Conservation (phyloP, 2,888 invertebrate genomes). For the Exephanes ischioxanthus region DNA sequence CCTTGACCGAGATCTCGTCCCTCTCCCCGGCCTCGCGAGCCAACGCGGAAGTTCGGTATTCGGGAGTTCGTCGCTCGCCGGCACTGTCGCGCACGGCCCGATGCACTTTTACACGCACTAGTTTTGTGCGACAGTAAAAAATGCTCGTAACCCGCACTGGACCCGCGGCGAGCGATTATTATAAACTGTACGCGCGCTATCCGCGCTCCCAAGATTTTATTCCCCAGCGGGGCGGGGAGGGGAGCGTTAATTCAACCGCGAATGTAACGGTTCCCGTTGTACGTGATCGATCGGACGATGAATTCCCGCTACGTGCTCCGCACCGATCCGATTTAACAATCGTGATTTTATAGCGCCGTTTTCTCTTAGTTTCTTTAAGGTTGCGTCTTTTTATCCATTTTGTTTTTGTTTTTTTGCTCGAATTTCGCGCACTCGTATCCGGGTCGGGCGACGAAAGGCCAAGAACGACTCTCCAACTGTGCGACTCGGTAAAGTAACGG, state of each 20-base stretch:
- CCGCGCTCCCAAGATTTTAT: constrained; percentile 38
- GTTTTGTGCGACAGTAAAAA: neutral
- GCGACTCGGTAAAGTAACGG: neutral
- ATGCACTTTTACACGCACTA: neutral
- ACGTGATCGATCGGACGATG: constrained; percentile 56
- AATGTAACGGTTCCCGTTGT: constrained; percentile 54
- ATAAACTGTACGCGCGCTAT: constrained; percentile 28
- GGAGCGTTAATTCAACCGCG: constrained; percentile 57
- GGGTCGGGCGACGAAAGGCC: neutral
- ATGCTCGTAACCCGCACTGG: constrained; percentile 10
- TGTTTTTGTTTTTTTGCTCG: neutral
- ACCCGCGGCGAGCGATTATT: constrained; percentile 39
- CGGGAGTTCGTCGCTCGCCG: neutral
- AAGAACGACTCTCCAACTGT: neutral
- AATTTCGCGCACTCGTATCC: neutral
- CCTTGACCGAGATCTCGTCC: constrained; percentile 63
- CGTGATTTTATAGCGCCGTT: neutral
- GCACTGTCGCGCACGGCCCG: neutral
- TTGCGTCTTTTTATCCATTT: neutral
- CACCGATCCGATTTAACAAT: constrained; percentile 31
- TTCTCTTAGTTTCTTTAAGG: constrained; percentile 7
- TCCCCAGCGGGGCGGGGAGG: constrained; percentile 8
- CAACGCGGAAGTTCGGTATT: constrained; percentile 46
- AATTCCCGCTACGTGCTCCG: constrained; percentile 35
- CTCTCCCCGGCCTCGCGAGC: constrained; percentile 28